Base-by-base conservation (phyloP, 1,140 invertebrate genomes). In the Wiebesia pumilae region DNA sequence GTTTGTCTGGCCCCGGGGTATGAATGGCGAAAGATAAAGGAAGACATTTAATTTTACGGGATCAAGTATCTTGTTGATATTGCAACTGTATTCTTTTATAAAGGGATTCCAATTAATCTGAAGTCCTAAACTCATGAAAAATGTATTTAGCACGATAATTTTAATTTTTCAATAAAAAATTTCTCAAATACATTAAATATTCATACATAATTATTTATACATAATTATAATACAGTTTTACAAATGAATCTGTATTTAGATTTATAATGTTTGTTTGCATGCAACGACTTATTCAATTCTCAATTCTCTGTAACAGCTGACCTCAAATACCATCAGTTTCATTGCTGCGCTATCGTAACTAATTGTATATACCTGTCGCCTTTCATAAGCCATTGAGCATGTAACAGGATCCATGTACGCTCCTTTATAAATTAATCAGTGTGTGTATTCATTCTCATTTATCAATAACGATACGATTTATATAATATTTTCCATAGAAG, bases 321-420 rank as follows among this genome's bases (percentile, higher is more conserved):
- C 21, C 16, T 40, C 24, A 24, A 84, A 84, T 21, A 54, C 71
- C 30, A 71, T 62, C 69, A 77, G 75, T 77, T 82, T 84, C 51
- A 84, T 38, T n/a, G 40, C 69, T 47, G 2, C 7, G 71, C 30
- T 40, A n/a, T 40, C 30, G 38, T 77, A 40, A 10, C 33, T 84
- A 84, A 84, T 84, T 58, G 40, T 75, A 78, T 91, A 91, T 89
- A 89, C 87, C 62, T 81, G 81, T 86, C n/a, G 67, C 88, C 81
- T 83, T 82, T 87, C 89, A 71, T 71, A 58, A 77, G 21, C 47
- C 82, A 40, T 65, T 40, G 62, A 3, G 58, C 79, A 30, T 75
- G n/a, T 78, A 84, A 65, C 51, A 67, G 83, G 83, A 84, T 78
- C 83, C 54, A 77, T 58, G 83, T 24, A 19, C 21, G 35, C 67